Evolutionary conservation across 1,140 invertebrate species (phyloP).

Genomic region (Philaenus spumarius): DNA sequence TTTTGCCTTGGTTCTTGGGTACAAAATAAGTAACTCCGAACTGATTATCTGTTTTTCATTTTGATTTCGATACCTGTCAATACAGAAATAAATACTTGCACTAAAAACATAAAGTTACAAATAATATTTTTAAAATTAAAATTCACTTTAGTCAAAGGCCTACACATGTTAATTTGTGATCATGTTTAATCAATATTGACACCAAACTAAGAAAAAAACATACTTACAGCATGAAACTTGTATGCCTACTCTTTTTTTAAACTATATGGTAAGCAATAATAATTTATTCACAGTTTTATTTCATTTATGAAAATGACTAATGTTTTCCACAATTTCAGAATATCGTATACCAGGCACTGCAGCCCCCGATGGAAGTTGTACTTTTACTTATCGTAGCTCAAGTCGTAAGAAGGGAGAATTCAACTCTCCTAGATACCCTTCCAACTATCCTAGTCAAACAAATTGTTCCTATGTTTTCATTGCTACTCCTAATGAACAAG

Average conservation of each 20-base stretch:
- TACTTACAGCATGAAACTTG: too few species aligned
- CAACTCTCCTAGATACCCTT: slow-evolving; percentile 92
- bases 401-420: slow-evolving; percentile 82
- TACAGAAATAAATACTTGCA: too few species aligned
- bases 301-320: background rate
- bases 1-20: too few species aligned
- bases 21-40: too few species aligned
- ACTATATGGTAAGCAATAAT: background rate
- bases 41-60: too few species aligned
- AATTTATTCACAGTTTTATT: background rate
- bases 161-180: too few species aligned
- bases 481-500: slow-evolving; percentile 80
- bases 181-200: too few species aligned
- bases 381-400: slow-evolving; percentile 83
- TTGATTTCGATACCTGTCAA: too few species aligned
- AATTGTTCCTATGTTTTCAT: slow-evolving; percentile 89
- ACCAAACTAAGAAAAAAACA: background rate
- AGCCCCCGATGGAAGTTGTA: slow-evolving; percentile 80
- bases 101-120: too few species aligned
- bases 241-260: background rate
- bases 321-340: slow-evolving; percentile 53
- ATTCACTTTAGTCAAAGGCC: too few species aligned
- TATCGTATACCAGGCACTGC: slow-evolving; percentile 93
- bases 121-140: too few species aligned
- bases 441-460: slow-evolving; percentile 88